These are phyloP conservation scores for Lepidocolaptes lacrymiger DNA, from an alignment of 2,797 vertebrate genomes.

Conservation along the genomic window DNA sequence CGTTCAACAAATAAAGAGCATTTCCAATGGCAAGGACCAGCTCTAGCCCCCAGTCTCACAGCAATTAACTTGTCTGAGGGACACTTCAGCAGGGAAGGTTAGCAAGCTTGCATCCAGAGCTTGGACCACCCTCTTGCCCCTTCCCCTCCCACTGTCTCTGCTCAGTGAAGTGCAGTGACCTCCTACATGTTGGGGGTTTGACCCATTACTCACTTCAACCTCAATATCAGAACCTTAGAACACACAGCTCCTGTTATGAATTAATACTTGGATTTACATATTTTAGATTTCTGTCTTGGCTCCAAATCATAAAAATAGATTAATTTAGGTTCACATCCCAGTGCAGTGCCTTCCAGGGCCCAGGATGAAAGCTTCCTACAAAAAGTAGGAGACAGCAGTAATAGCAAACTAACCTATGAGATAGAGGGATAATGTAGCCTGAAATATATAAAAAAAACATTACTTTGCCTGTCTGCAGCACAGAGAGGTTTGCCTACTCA, in stretches of 20 bases:
- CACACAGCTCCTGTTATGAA: background rate
- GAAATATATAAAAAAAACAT: background rate
- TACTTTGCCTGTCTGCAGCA: background rate
- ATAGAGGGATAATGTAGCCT: background rate
- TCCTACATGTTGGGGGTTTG: accelerated
- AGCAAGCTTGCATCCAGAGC: background rate
- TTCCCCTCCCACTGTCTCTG: background rate
- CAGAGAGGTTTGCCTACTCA: background rate
- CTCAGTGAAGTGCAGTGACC: background rate
- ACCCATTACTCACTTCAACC: background rate
- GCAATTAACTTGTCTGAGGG: background rate
- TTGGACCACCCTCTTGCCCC: background rate
- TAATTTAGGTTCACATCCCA: background rate
- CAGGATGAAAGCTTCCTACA: background rate
- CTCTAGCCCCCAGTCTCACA: background rate
- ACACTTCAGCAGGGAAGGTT: background rate
- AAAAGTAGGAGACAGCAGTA: background rate
- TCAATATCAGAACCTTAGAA: background rate
- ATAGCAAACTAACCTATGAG: background rate
- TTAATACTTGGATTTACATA: background rate
- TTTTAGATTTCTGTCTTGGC: background rate
- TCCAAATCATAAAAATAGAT: background rate
- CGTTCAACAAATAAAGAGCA: background rate
- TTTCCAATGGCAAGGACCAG: background rate
- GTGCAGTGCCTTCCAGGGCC: background rate